Evolutionary conservation across 2,113 vertebrate species (phyloP).

Genomic region (Elephantulus edwardii): DNA sequence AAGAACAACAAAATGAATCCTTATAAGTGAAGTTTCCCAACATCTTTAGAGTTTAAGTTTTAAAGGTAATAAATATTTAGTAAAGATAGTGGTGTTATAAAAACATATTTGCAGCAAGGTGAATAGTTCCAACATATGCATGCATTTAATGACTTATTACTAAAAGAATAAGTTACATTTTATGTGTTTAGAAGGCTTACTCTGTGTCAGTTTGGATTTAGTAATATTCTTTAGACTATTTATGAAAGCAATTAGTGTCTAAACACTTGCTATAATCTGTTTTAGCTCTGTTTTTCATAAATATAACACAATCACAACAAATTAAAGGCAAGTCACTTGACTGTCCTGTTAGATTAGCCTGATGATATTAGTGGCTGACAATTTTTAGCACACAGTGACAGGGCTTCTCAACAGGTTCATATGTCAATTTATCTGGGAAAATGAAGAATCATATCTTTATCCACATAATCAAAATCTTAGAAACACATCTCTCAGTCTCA

Average conservation of each 20-base stretch:
- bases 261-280: slow-evolving; percentile 54
- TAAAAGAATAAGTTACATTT: slow-evolving; percentile 17
- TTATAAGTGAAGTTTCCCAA: background rate
- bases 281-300: slow-evolving; percentile 67
- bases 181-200: slow-evolving; percentile 11
- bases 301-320: slow-evolving; percentile 44
- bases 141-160: slow-evolving; percentile 38
- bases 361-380: slow-evolving; percentile 34
- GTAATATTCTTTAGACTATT: slow-evolving; percentile 40
- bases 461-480: slow-evolving; percentile 48
- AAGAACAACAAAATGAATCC: slow-evolving; percentile 36
- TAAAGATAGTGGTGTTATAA: background rate
- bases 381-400: slow-evolving; percentile 66
- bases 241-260: slow-evolving; percentile 55
- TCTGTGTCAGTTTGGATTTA: slow-evolving; percentile 59
- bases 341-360: slow-evolving; percentile 41
- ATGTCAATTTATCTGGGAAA: slow-evolving; percentile 39
- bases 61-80: slow-evolving; percentile 40
- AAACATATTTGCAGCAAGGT: background rate
- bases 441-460: slow-evolving; percentile 52
- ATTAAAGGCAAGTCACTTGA: slow-evolving; percentile 69
- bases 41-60: slow-evolving; percentile 42
- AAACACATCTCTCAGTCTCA: slow-evolving; percentile 35
- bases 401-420: slow-evolving; percentile 33
- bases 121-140: slow-evolving; percentile 43